Conservation (phyloP, 64 coral and sea anemone species). For the Montipora efflorescens region DNA sequence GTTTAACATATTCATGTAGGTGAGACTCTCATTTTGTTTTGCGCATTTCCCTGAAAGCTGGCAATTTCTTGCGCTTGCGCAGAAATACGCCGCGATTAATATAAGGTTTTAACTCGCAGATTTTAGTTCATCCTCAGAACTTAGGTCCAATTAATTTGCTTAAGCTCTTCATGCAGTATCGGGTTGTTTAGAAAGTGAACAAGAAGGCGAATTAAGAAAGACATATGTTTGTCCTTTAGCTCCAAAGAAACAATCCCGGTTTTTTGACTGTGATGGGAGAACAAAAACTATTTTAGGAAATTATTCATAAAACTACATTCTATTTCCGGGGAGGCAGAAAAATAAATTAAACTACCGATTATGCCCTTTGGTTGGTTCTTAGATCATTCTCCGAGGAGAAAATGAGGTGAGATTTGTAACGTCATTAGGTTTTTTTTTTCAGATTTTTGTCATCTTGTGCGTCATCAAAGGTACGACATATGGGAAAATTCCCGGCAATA, state of each 20-base stretch:
- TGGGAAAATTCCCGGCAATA: neutral
- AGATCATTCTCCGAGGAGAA: neutral
- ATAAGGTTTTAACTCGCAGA: neutral
- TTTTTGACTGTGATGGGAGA: no score
- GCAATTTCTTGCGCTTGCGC: neutral
- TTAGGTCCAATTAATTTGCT: neutral
- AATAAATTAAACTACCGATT: neutral
- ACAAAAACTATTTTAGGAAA: neutral
- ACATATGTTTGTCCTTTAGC: neutral
- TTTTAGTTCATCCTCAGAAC: neutral
- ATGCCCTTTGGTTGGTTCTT: neutral
- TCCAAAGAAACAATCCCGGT: neutral
- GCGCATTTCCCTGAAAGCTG: slow-evolving; percentile 23
- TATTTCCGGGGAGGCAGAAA: slow-evolving; percentile 32
- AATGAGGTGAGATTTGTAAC: neutral
- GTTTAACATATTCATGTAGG: neutral
- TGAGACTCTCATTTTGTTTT: neutral
- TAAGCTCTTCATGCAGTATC: neutral
- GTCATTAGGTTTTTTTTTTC: neutral
- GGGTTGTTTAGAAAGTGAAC: neutral
- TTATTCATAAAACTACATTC: slow-evolving; percentile 4
- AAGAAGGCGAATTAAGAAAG: neutral
- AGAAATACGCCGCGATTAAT: neutral
- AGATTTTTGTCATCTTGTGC: neutral
- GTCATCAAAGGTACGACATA: neutral